A percentile compares a stretch with the other conserved stretches of the same genome.
Evolutionary conservation across 2,113 vertebrate species (phyloP).

Genomic region (Anolis carolinensis): DNA sequence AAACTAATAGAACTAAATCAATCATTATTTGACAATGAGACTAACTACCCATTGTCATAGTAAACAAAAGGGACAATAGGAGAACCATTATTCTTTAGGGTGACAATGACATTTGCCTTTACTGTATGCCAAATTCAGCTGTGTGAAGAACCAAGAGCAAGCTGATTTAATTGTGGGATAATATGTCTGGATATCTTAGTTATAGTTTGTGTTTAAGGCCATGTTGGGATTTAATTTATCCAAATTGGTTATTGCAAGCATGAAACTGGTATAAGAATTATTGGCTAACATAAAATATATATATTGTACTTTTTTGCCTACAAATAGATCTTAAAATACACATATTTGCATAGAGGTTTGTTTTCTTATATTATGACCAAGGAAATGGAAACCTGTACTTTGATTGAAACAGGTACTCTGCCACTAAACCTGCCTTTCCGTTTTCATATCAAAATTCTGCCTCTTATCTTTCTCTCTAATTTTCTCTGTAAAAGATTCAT

Average conservation of each 20-base stretch:
- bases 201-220: background rate
- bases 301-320: too few species aligned
- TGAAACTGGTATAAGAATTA: background rate
- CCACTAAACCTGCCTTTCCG: too few species aligned
- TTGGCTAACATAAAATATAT: too few species aligned
- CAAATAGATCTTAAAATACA: too few species aligned
- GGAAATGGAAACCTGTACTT: too few species aligned
- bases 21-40: background rate
- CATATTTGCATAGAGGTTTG: too few species aligned
- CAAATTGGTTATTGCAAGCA: background rate
- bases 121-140: background rate
- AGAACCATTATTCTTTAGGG: background rate
- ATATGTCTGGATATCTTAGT: background rate
- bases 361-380: too few species aligned
- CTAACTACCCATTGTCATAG: slow-evolving; percentile 1
- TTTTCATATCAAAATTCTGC: too few species aligned
- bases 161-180: slow-evolving; percentile 12
- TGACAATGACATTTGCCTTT: background rate
- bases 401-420: too few species aligned
- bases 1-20: background rate
- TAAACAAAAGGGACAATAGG: background rate
- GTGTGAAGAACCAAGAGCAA: background rate
- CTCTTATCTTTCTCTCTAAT: too few species aligned
- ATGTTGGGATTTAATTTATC: too few species aligned
- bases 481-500: too few species aligned